Percentiles rank a stretch among this genome's conserved stretches.
Conservation (phyloP, 1,140 invertebrate species). For the Drosophila grimshawi region DNA sequence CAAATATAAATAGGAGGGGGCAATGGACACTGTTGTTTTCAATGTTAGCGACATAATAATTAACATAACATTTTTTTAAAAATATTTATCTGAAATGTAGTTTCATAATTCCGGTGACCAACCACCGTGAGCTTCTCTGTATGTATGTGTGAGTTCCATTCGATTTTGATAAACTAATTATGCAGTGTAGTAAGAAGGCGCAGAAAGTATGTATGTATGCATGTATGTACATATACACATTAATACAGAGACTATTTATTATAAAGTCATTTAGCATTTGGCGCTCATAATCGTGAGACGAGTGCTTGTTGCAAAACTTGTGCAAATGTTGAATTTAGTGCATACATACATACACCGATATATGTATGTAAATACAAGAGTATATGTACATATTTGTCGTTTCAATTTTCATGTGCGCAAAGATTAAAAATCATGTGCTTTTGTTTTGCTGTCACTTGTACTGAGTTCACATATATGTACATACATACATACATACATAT, state of each 20-base stretch:
- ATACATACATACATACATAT: conserved; percentile 6
- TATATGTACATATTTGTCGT: conserved; percentile 58
- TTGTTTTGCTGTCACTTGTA: conserved; percentile 29
- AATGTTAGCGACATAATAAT: too few species aligned
- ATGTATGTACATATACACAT: conserved; percentile 2
- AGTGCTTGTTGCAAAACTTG: conserved; percentile 25
- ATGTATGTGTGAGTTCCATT: conserved; percentile 13
- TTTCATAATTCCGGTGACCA: too few species aligned
- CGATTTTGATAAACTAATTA: conserved; percentile 28
- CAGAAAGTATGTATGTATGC: conserved; percentile 6
- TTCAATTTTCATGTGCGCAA: conserved; percentile 61
- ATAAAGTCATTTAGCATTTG: conserved; percentile 24
- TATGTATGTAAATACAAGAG: conserved; percentile 18
- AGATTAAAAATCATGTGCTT: conserved; percentile 75
- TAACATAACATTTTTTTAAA: too few species aligned
- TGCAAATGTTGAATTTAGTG: conserved; percentile 31
- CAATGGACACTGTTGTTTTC: too few species aligned
- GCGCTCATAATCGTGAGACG: conserved; percentile 13
- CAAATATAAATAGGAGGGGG: too few species aligned
- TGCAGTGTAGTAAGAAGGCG: background rate
- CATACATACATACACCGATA: conserved; percentile 22
- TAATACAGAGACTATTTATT: background rate
- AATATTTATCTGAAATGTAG: too few species aligned
- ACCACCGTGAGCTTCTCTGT: too few species aligned
- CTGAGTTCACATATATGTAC: background rate